phyloP scores from a whole-genome alignment of 2,888 invertebrate genomes.

The Melinaea menophilus region DNA sequence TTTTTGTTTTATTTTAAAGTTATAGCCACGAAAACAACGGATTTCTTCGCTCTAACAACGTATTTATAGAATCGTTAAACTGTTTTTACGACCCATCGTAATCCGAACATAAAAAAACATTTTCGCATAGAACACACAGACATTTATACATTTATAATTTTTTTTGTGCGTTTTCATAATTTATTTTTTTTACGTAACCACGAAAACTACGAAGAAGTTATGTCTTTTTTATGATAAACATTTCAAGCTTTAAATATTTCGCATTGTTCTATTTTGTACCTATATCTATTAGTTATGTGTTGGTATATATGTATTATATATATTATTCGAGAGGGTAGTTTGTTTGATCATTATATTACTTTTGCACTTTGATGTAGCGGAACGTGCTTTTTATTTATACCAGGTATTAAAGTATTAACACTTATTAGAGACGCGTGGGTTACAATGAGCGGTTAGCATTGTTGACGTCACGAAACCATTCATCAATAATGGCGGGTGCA shows the following conservation, averaged over 20 bases:
- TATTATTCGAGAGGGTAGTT: too few species aligned
- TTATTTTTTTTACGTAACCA: slow-evolving; percentile 11
- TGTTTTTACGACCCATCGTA: slow-evolving; percentile 61
- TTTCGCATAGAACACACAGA: slow-evolving; percentile 52
- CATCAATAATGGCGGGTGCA: slow-evolving; percentile 50
- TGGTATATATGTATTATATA: too few species aligned
- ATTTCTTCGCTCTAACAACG: slow-evolving; percentile 49
- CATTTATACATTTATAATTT: slow-evolving; percentile 49
- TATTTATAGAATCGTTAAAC: slow-evolving; percentile 68
- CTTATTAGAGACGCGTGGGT: slow-evolving; percentile 37
- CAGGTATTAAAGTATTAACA: slow-evolving; percentile 47
- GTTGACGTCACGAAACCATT: slow-evolving; percentile 58
- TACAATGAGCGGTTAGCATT: slow-evolving; percentile 48
- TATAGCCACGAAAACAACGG: slow-evolving; percentile 34
- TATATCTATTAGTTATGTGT: too few species aligned
- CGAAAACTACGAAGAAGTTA: background rate
- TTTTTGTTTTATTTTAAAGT: slow-evolving; percentile 20
- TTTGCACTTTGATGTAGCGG: slow-evolving; percentile 5
- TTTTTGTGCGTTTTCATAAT: slow-evolving; percentile 12
- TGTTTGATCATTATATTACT: background rate
- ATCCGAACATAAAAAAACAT: slow-evolving; percentile 65
- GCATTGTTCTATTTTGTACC: too few species aligned
- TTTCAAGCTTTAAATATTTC: too few species aligned
- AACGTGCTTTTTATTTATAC: slow-evolving; percentile 46
- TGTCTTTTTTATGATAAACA: background rate